Evolutionary conservation across 2,113 vertebrate genomes (phyloP).

Genomic region (Orientallactaga bullata): DNA sequence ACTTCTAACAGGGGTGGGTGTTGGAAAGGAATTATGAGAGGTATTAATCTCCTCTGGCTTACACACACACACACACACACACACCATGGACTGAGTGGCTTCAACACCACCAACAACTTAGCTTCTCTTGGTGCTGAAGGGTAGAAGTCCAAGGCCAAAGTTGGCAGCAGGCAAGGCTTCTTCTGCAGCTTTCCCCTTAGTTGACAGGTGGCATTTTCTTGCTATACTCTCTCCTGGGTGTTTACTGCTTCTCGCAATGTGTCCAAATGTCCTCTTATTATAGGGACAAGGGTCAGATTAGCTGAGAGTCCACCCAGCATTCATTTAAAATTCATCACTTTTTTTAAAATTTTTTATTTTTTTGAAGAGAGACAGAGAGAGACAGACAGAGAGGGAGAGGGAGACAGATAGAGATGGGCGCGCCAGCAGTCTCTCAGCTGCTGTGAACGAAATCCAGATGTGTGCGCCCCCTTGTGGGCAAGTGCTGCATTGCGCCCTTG

Average conservation of each 20-base stretch:
- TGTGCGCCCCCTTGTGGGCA: no score
- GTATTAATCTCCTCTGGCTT: neutral
- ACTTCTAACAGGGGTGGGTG: no score
- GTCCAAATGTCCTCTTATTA: neutral
- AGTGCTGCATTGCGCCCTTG: no score
- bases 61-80: neutral
- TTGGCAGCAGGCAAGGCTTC: neutral
- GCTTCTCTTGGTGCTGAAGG: neutral
- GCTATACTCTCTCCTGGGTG: neutral
- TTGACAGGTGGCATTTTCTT: neutral
- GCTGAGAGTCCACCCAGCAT: neutral
- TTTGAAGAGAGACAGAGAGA: no score
- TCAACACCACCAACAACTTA: neutral
- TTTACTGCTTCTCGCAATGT: neutral
- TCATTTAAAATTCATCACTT: neutral
- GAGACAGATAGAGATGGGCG: no score
- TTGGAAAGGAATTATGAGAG: neutral
- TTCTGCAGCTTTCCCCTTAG: neutral
- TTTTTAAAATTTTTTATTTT: no score
- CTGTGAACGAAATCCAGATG: no score
- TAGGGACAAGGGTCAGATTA: neutral
- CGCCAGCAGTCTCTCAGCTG: no score
- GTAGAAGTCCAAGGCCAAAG: neutral
- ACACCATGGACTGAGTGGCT: neutral
- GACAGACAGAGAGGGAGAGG: no score